Conservation (phyloP, 2,113 vertebrate species). For the Thalassoma bifasciatum region DNA sequence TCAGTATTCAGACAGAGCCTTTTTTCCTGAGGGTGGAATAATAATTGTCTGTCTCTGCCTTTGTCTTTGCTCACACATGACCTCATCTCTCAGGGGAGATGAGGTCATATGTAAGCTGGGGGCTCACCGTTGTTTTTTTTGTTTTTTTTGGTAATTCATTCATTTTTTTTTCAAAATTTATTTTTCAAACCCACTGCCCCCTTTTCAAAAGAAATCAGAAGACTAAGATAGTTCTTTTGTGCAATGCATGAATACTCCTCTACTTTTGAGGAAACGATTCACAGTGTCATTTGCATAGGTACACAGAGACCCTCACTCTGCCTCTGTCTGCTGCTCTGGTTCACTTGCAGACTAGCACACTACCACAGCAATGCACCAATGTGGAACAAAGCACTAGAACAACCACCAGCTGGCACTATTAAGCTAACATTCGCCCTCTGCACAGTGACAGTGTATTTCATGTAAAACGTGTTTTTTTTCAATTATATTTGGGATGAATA, state of each 20-base stretch:
- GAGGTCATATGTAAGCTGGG: slow-evolving; percentile 30
- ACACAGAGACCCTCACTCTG: slow-evolving; percentile 10
- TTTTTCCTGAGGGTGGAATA: background rate
- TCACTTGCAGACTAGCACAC: slow-evolving; percentile 23
- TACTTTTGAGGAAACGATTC: no score
- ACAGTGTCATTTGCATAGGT: background rate
- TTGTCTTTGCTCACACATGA: slow-evolving; percentile 41
- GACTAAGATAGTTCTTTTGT: no score
- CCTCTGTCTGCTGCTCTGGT: slow-evolving; percentile 15
- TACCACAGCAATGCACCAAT: slow-evolving; percentile 40
- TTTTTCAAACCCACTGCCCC: no score
- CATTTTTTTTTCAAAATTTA: no score
- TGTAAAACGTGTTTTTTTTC: background rate
- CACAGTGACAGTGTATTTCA: background rate
- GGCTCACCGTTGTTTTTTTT: no score
- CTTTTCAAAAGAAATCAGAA: no score
- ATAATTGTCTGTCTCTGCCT: slow-evolving; percentile 4
- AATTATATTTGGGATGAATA: no score
- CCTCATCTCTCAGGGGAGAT: slow-evolving; percentile 58
- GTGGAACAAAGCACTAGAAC: slow-evolving; percentile 35
- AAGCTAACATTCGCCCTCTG: slow-evolving; percentile 20
- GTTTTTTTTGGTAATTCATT: no score
- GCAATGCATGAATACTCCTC: no score
- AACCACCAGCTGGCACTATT: slow-evolving; percentile 58
- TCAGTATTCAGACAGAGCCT: background rate